These are phyloP conservation scores for Lates calcarifer DNA, from an alignment of 2,113 vertebrate species.

Conservation along the genomic window DNA sequence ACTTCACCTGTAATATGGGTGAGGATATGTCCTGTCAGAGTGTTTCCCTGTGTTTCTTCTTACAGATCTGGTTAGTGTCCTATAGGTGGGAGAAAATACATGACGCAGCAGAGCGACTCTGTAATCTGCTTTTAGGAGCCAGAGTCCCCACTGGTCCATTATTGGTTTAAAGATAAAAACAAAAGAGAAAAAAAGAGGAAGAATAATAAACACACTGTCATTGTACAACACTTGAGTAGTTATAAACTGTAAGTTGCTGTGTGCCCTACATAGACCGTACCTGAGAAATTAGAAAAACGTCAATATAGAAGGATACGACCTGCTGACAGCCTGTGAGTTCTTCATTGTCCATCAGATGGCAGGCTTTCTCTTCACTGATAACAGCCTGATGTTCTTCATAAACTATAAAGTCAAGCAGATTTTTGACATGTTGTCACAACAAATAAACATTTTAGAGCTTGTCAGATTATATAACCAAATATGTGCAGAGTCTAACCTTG, in stretches of 20 bases:
- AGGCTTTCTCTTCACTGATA: constrained; percentile 48
- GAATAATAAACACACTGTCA: not conserved
- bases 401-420: not conserved
- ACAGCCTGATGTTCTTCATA: not conserved
- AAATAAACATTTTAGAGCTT: not conserved
- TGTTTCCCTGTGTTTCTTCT: too few relatives aligned
- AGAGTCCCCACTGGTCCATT: not conserved
- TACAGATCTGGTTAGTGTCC: too few relatives aligned
- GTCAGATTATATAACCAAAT: not conserved
- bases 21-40: not conserved
- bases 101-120: not conserved
- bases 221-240: too few relatives aligned
- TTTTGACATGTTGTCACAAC: not conserved
- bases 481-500: not conserved
- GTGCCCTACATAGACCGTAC: too few relatives aligned
- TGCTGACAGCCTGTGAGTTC: constrained; percentile 10
- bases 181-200: not conserved
- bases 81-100: not conserved
- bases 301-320: not conserved
- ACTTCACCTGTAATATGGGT: not conserved
- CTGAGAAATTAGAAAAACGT: too few relatives aligned
- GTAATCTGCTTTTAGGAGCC: too few relatives aligned
- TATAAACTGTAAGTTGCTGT: too few relatives aligned
- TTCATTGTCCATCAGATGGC: constrained; percentile 67
- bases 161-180: not conserved